Conservation (phyloP, 2,888 invertebrate species). For the Eumacrocentrus americanus region DNA sequence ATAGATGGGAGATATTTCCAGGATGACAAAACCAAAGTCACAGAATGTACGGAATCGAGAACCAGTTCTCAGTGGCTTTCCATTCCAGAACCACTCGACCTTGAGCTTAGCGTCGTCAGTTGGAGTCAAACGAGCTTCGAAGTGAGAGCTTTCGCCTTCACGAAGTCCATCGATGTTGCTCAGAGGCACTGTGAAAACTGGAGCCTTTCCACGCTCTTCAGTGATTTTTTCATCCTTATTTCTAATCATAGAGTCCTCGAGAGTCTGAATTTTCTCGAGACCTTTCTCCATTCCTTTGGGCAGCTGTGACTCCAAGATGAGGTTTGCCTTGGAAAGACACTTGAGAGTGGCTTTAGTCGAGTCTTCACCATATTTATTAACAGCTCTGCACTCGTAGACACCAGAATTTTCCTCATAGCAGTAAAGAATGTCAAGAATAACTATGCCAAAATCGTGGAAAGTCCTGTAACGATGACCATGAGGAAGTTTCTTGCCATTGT, state of each 20-base stretch:
- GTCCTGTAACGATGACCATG: conserved; percentile 96
- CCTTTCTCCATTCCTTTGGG: conserved; percentile 96
- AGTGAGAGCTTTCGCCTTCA: conserved; percentile 91
- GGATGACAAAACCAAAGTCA: conserved; percentile 96
- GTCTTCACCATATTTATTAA: conserved; percentile 89
- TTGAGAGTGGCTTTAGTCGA: conserved; percentile 83
- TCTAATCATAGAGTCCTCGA: conserved; percentile 88
- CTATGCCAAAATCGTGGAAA: conserved; percentile 97
- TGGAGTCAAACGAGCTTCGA: conserved; percentile 86
- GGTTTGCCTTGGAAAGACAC: conserved; percentile 86
- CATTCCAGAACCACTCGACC: conserved; percentile 96
- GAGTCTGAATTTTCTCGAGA: conserved; percentile 87
- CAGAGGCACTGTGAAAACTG: conserved; percentile 87
- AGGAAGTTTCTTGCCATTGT: conserved; percentile 88
- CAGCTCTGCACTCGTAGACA: conserved; percentile 90
- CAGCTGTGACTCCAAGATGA: conserved; percentile 90
- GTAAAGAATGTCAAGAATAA: conserved; percentile 92
- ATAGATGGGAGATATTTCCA: conserved; percentile 96
- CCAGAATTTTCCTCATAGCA: conserved; percentile 97
- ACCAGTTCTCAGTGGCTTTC: conserved; percentile 85
- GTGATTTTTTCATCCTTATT: conserved; percentile 74
- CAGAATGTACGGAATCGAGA: conserved; percentile 95
- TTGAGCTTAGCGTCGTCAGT: conserved; percentile 90
- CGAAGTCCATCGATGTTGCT: conserved; percentile 85
- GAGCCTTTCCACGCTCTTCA: conserved; percentile 83